Base-by-base conservation (phyloP, 2,113 vertebrate genomes). In the Alces alces region DNA sequence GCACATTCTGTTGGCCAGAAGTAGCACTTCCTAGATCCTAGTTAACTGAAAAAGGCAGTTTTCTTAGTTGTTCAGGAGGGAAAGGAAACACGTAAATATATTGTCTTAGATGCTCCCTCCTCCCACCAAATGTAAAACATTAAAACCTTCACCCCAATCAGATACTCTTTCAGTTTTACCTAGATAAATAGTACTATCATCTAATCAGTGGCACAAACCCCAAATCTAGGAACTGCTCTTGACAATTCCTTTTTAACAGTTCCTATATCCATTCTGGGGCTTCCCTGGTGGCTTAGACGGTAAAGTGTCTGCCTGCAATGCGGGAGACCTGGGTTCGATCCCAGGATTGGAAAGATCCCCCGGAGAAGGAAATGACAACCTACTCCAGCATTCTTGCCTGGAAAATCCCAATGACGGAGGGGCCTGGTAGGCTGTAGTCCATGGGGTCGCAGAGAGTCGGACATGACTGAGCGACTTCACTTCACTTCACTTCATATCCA, bases 391-490 rank as follows among this genome's bases (percentile, higher is more conserved):
- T 21, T 39, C 19, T 39, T 39, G 21, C 66, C 19, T 39, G 66
- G 66, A 39, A 13, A 23, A 39, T 39, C 66, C 19, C 66, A 23
- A 12, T 9, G n/a, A 70, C 10, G 0, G 64, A 70, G 10, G 19
- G 10, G n/a, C 19, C 10, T 23, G 19, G n/a, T 13, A 70, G 19
- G 66, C n/a, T 70, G 3, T 10, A 70, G 5, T 23, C 19, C 66
- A 70, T 70, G 66, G n/a, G 66, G 19, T 39, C 9, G 11, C 66
- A 70, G 36, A 12, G 19, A 70, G 66, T 70, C 0, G 0, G 64
- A 70, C 64, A 39, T 0, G 3, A 73, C 64, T 36, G 9, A 36
- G 5, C 10, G 3, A 36, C 2, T 36, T 54, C 3, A 54, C 6
- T 54, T 70, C 17, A 70, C n/a, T 36, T 70, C n/a, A 70, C 19